phyloP scores from a whole-genome alignment of 2,888 invertebrate species.

The Busseola fusca region DNA sequence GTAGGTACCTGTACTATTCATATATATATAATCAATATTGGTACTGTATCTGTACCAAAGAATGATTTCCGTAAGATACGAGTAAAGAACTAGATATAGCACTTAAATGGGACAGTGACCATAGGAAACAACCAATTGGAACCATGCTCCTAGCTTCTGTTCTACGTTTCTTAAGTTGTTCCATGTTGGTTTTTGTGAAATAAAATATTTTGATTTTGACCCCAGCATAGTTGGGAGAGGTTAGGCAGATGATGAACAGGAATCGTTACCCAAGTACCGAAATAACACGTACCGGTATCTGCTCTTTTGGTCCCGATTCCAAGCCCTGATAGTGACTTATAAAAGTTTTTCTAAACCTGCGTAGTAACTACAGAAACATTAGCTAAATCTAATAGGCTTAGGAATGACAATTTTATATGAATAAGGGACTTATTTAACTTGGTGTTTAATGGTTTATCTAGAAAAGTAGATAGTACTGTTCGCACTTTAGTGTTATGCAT shows the following conservation, averaged over 20 bases:
- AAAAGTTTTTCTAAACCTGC: neutral
- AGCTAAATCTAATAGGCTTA: neutral
- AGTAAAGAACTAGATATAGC: neutral
- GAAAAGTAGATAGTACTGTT: slow-evolving; percentile 33
- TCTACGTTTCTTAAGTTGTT: no score
- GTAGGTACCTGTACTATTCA: neutral
- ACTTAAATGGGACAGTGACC: neutral
- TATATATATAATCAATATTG: neutral
- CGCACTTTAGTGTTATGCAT: slow-evolving; percentile 39
- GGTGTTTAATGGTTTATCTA: slow-evolving; percentile 31
- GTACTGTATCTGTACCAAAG: neutral
- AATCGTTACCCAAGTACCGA: neutral
- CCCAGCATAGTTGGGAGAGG: no score
- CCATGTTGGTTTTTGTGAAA: no score
- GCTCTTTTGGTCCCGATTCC: neutral
- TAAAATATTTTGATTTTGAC: no score
- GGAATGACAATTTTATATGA: slow-evolving; percentile 3
- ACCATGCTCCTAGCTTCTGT: no score
- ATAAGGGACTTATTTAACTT: slow-evolving; percentile 28
- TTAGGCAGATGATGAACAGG: neutral
- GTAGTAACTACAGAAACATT: neutral
- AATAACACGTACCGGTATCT: neutral
- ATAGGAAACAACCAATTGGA: no score
- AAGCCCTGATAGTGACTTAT: neutral
- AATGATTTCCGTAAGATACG: neutral